Evolutionary conservation across 2,888 invertebrate genomes (phyloP).

Genomic region (Melinaea marsaeus): DNA sequence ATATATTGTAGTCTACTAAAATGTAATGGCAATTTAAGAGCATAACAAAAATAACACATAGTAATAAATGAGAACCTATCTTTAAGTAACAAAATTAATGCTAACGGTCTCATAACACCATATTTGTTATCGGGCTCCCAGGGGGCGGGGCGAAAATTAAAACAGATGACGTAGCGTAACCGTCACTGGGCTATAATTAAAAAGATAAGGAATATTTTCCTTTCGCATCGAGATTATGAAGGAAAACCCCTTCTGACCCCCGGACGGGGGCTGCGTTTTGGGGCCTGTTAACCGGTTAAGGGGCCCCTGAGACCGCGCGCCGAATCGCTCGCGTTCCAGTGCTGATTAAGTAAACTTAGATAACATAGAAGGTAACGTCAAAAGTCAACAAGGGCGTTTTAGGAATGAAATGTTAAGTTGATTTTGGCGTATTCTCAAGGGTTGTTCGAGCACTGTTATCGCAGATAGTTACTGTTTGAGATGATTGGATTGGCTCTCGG

Average conservation of each 20-base stretch:
- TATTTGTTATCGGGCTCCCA: constrained; percentile 51
- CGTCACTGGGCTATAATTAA: constrained; percentile 70
- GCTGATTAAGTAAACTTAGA: constrained; percentile 78
- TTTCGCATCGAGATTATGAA: constrained; percentile 49
- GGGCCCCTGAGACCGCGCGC: constrained; percentile 64
- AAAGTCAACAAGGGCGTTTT: constrained; percentile 73
- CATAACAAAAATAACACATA: background rate
- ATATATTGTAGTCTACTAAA: too few species aligned
- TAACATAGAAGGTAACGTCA: constrained; percentile 72
- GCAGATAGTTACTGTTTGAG: constrained; percentile 70
- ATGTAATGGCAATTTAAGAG: background rate
- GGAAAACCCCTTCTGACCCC: constrained; percentile 62
- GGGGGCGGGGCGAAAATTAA: constrained; percentile 65
- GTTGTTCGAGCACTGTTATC: constrained; percentile 65
- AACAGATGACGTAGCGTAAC: constrained; percentile 73
- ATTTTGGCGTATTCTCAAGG: constrained; percentile 72
- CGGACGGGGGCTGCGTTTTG: constrained; percentile 39
- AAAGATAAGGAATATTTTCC: constrained; percentile 77
- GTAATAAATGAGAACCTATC: background rate
- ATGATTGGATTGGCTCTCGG: constrained; percentile 71
- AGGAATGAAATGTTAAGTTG: constrained; percentile 69
- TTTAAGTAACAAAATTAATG: constrained; percentile 32
- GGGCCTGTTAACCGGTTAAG: constrained; percentile 67
- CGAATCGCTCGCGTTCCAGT: constrained; percentile 60
- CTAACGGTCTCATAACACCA: constrained; percentile 35